Evolutionary conservation across 2,888 invertebrate species (phyloP).

Genomic region (Drosophila cognata): DNA sequence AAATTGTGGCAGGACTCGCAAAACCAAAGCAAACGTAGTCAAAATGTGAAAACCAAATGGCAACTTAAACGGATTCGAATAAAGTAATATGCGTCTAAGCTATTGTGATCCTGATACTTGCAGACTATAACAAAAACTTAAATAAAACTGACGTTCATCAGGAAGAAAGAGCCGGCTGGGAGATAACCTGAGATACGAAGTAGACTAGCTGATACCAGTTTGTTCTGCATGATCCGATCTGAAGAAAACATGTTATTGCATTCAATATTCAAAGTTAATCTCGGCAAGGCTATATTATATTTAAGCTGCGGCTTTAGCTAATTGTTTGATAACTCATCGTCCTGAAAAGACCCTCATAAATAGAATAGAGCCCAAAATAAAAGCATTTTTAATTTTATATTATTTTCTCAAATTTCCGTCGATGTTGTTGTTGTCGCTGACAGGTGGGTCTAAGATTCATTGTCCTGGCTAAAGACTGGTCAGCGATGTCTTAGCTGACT

Average conservation of each 20-base stretch:
- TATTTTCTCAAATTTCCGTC: constrained; percentile 30
- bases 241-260: background rate
- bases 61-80: background rate
- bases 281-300: background rate
- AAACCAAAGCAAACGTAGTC: constrained; percentile 14
- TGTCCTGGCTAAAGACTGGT: constrained; percentile 20
- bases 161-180: background rate
- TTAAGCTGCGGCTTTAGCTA: constrained; percentile 21
- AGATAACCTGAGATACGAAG: background rate
- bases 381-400: constrained; percentile 75
- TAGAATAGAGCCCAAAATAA: constrained; percentile 34
- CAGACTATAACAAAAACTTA: no score
- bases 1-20: constrained; percentile 17
- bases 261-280: background rate
- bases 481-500: constrained; percentile 60
- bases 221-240: no score
- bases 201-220: background rate
- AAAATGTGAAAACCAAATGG: background rate
- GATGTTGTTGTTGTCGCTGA: constrained; percentile 22
- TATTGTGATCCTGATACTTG: background rate
- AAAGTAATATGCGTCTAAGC: background rate
- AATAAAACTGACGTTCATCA: background rate
- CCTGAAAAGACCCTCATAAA: background rate
- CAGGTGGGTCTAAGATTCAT: constrained; percentile 62
- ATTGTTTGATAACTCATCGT: constrained; percentile 5